These are phyloP conservation scores for Cavia aperea DNA, from an alignment of 2,113 vertebrate genomes.

Conservation along the genomic window DNA sequence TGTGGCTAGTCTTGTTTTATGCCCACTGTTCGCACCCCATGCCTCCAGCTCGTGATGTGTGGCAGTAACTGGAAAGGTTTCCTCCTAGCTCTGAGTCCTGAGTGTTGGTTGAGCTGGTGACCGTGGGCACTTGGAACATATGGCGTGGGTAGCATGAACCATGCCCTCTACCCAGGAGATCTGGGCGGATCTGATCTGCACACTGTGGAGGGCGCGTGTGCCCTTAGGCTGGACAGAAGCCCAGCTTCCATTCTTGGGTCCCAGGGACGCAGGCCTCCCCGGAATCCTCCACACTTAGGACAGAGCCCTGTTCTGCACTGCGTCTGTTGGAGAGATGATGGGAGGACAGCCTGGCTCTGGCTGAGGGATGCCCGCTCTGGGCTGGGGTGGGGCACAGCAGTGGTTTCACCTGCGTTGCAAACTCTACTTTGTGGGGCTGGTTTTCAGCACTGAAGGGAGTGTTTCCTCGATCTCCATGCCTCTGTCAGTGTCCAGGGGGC, in stretches of 20 bases:
- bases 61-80: background rate
- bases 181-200: background rate
- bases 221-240: no score
- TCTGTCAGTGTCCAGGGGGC: background rate
- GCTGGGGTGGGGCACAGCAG: background rate
- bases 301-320: no score
- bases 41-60: background rate
- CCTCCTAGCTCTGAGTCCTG: rapidly evolving
- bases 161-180: background rate
- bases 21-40: background rate
- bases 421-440: background rate
- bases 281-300: background rate
- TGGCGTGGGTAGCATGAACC: background rate
- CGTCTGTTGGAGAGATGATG: background rate
- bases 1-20: background rate
- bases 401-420: background rate
- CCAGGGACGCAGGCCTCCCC: background rate
- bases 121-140: rapidly evolving
- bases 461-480: background rate
- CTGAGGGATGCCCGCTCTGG: background rate
- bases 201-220: background rate
- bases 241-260: background rate
- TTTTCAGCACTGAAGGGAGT: background rate
- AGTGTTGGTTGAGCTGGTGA: background rate
- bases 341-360: background rate